Evolutionary conservation across 2,113 vertebrate genomes (phyloP), one percentile per base, ranked within the genome.

Genomic region (Melanerpes aurifrons): DNA sequence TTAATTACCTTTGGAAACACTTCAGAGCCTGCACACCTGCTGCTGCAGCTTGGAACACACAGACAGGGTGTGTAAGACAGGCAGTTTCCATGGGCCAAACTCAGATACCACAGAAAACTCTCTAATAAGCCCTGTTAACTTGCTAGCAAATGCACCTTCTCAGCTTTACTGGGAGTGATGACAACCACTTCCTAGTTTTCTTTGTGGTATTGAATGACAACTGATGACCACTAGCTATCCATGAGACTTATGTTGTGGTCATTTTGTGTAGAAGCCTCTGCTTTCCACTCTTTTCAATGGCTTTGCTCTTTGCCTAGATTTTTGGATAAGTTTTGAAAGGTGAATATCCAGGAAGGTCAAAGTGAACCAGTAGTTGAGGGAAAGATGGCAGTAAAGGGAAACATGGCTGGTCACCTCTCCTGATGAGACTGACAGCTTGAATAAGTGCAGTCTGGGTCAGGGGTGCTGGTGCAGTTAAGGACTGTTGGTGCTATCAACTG

Each of bases 71-170:
- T 24, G 3, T 16, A 14, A 68, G 24, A 12, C 50, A 50, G 40
- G 12, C 26, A 32, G 16, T 70, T 74, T 15, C 35, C 5, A 5
- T 54, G 67, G 31, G 50, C 40, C 32, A 32, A 32, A 61, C 32
- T 62, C 45, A 67, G 70, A 35, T 63, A 45, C 20, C 26, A 12
- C 40, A 37, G 62, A 32, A 50, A 53, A 35, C 21, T 63, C 35
- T 54, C 6, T 56, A 7, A 29, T 59, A 6, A 70, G 32, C 12
- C 7, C n/a, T 45, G 15, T 35, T 74, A 35, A 62, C 9, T 62
- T 66, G 12, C 3, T 26, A 22, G 15, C 2, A 3, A 79, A 35
- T 19, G 5, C 4, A 9, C 2, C 0, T 66, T 43, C 31, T 75
- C 40, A 57, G 58, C 32, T 50, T 50, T 57, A 26, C 58, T 75